Percentiles rank a stretch among this genome's conserved stretches.
phyloP scores from a whole-genome alignment of 2,113 vertebrate genomes.

The Geothlypis trichas region DNA sequence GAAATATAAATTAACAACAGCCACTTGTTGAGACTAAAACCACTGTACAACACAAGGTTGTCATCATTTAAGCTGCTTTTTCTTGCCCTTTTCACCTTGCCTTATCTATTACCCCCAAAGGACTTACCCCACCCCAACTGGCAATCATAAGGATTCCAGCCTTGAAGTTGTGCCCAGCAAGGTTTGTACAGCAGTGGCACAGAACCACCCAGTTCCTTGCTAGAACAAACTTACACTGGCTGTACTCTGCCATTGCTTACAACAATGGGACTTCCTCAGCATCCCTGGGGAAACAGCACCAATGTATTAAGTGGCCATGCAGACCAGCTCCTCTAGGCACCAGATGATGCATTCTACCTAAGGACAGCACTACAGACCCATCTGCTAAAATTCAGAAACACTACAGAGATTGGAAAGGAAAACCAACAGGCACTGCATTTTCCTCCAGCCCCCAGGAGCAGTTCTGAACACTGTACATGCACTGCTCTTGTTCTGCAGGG shows the following conservation, averaged over 20 bases:
- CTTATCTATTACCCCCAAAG: not conserved
- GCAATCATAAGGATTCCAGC: not conserved
- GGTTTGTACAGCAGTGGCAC: not conserved
- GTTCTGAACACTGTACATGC: not conserved
- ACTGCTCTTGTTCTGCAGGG: not conserved
- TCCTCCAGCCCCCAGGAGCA: not conserved
- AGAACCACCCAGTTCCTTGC: not conserved
- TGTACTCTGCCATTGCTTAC: not conserved
- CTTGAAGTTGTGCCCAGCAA: not conserved
- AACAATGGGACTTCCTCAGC: constrained; percentile 15
- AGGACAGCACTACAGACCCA: not conserved
- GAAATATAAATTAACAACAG: not conserved
- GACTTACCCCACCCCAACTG: accelerated
- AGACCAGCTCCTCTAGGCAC: not conserved
- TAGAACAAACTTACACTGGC: not conserved
- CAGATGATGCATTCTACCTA: not conserved
- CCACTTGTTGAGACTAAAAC: not conserved
- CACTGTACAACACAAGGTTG: not conserved
- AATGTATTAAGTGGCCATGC: not conserved
- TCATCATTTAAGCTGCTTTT: not conserved
- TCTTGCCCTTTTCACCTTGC: not conserved
- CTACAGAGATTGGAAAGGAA: not conserved
- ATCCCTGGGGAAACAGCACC: not conserved
- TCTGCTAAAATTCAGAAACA: not conserved
- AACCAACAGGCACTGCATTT: not conserved